Conservation (phyloP, 2,113 vertebrate species). For the Caloenas nicobarica region DNA sequence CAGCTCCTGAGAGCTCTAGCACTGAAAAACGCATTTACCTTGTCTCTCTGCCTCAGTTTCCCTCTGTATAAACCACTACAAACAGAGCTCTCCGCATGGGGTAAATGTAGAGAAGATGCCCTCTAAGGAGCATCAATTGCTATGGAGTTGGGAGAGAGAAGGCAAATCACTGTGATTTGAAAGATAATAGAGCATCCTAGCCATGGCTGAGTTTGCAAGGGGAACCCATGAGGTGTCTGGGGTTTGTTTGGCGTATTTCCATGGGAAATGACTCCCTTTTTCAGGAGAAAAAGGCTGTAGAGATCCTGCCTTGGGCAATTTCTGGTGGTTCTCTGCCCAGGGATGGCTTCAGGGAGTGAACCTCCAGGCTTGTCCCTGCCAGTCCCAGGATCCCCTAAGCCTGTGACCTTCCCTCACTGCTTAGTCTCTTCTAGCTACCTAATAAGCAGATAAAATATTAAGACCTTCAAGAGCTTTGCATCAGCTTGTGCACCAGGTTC, state of each 20-base stretch:
- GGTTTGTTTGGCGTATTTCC: not conserved
- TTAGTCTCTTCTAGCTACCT: not conserved
- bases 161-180: not conserved
- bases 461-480: not conserved
- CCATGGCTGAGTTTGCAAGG: not conserved
- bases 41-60: not conserved
- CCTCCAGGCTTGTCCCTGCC: not conserved
- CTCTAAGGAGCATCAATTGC: not conserved
- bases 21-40: not conserved
- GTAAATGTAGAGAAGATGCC: not conserved
- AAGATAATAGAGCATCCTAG: not conserved
- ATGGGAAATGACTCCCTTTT: not conserved
- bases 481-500: rapidly evolving
- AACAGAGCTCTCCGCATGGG: not conserved
- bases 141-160: not conserved
- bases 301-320: rapidly evolving
- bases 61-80: not conserved
- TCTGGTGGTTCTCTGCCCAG: not conserved
- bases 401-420: not conserved
- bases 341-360: not conserved
- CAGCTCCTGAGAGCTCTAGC: not conserved
- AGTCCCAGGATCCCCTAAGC: not conserved
- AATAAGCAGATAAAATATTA: not conserved
- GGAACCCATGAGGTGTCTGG: not conserved
- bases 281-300: not conserved